A percentile compares a stretch with the other conserved stretches of the same genome.
phyloP scores from a whole-genome alignment of 1,140 invertebrate genomes.

The Calliopsis andreniformis region DNA sequence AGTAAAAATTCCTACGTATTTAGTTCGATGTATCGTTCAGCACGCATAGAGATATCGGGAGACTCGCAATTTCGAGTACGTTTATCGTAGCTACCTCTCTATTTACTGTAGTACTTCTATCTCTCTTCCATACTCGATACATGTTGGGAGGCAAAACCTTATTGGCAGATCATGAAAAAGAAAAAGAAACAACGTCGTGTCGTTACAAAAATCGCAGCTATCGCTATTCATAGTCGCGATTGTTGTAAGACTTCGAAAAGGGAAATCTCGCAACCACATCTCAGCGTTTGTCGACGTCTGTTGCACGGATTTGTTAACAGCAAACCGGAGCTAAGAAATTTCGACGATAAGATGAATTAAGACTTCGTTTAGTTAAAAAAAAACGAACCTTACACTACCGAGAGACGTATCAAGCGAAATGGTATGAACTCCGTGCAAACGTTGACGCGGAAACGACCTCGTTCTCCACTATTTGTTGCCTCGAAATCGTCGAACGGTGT shows the following conservation, averaged over 20 bases:
- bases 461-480: background rate
- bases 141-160: background rate
- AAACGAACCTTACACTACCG: no score
- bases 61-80: conserved; percentile 7
- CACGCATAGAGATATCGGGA: background rate
- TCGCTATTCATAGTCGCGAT: background rate
- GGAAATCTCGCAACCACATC: background rate
- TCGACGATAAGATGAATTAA: background rate
- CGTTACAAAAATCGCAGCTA: conserved; percentile 8
- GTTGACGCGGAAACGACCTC: background rate
- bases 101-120: background rate
- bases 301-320: background rate
- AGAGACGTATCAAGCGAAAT: no score
- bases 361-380: background rate
- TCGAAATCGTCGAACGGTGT: conserved; percentile 4
- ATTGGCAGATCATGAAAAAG: background rate
- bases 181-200: background rate
- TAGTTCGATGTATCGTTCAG: conserved; percentile 49
- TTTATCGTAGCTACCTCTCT: background rate
- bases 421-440: background rate
- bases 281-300: background rate
- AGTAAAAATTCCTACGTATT: conserved; percentile 51
- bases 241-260: background rate
- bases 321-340: conserved; percentile 22
- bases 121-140: background rate